Evolutionary conservation across 2,888 invertebrate species (phyloP).

Genomic region (Zootermopsis nevadensis): DNA sequence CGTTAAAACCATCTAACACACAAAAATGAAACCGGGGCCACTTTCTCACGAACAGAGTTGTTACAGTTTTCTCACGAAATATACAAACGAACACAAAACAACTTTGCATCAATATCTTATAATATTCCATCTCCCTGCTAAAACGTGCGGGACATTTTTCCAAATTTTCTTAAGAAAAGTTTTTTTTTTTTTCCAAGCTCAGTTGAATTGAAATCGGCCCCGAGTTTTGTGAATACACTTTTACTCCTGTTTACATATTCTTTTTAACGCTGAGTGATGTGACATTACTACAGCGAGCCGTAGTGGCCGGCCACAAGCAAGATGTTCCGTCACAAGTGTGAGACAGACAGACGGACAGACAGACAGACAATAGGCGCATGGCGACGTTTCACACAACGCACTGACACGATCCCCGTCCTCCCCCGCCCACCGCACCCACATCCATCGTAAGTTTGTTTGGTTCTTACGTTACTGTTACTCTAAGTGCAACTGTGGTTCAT

Average conservation of each 20-base stretch:
- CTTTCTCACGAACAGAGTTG: slow-evolving; percentile 8
- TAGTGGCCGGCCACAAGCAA: not conserved
- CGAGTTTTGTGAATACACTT: slow-evolving; percentile 9
- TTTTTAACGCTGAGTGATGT: slow-evolving; percentile 8
- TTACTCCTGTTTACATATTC: not conserved
- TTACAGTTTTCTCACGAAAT: not conserved
- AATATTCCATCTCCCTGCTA: not conserved
- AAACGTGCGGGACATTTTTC: too few relatives aligned
- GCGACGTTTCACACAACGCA: not conserved
- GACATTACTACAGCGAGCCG: not conserved
- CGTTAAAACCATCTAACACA: slow-evolving; percentile 27
- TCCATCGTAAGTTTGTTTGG: slow-evolving; percentile 20
- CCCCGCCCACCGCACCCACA: not conserved
- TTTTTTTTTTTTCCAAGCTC: slow-evolving; percentile 5
- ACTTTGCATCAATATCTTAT: too few relatives aligned
- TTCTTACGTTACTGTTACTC: slow-evolving; percentile 6
- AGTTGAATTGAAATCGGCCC: slow-evolving; percentile 23
- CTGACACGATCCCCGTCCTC: not conserved
- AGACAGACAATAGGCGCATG: not conserved
- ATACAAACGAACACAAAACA: not conserved
- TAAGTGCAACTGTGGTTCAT: not conserved
- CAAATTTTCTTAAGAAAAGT: not conserved
- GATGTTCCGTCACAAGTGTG: too few relatives aligned
- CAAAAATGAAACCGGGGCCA: slow-evolving; percentile 33
- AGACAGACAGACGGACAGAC: too few relatives aligned